A percentile compares a stretch with the other conserved stretches of the same genome.
Conservation (phyloP, 1,140 invertebrate genomes). For the Chrysomallon squamiferum region DNA sequence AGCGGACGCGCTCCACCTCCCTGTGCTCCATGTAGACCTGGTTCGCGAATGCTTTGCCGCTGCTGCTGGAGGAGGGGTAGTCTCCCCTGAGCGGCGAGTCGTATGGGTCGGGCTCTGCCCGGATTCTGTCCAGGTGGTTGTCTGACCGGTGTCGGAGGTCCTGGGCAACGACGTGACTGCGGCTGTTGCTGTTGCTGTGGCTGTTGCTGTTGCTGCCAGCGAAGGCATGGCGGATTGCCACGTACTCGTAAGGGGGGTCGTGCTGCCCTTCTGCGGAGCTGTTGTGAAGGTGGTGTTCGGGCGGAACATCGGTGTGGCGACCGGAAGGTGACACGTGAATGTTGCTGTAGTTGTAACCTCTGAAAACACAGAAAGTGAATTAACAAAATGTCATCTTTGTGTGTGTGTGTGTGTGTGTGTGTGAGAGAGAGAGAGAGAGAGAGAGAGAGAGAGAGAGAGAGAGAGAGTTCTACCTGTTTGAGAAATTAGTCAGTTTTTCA, state of each 20-base stretch:
- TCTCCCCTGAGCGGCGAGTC: constrained; percentile 12
- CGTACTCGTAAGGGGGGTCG: constrained; percentile 53
- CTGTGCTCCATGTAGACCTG: constrained; percentile 57
- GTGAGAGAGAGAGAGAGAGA: no score
- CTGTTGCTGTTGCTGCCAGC: no score
- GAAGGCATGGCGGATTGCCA: constrained; percentile 25
- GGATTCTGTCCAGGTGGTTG: not conserved
- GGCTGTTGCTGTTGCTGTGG: constrained; percentile 16
- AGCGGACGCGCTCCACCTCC: constrained; percentile 36
- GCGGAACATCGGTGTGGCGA: not conserved
- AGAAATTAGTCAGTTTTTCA: no score
- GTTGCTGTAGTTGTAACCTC: constrained; percentile 45
- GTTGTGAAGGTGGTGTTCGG: constrained; percentile 5
- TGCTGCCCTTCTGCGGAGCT: constrained; percentile 3
- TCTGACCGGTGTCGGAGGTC: not conserved
- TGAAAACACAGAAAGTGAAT: constrained; percentile 14
- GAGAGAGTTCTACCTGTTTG: no score
- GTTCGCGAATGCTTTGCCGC: constrained; percentile 47
- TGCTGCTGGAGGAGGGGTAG: constrained; percentile 6
- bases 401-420: no score
- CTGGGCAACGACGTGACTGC: not conserved
- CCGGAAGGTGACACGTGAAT: constrained; percentile 11
- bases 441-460: not conserved
- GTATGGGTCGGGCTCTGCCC: not conserved
- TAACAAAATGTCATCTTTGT: not conserved